phyloP scores from a whole-genome alignment of 2,797 vertebrate genomes.

The Danio albolineatus region DNA sequence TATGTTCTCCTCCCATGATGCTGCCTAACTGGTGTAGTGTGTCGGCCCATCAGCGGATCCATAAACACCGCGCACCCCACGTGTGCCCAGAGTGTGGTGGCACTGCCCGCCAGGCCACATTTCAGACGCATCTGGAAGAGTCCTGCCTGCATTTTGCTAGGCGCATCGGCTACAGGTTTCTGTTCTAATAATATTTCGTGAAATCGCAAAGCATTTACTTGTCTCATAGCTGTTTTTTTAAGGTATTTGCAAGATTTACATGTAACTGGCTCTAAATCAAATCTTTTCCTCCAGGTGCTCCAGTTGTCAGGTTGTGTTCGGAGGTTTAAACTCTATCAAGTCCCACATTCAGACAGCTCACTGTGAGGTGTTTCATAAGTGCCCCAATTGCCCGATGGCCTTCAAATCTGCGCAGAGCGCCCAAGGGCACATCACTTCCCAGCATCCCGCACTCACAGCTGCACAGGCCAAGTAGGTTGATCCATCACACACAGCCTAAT shows the following conservation, averaged over 20 bases:
- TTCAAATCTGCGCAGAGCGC: constrained; percentile 95
- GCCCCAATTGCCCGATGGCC: constrained; percentile 97
- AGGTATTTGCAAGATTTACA: not conserved
- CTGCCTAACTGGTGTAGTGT: constrained; percentile 92
- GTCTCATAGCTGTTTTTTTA: too few species aligned
- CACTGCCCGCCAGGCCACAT: constrained; percentile 83
- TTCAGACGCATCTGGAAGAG: constrained; percentile 87
- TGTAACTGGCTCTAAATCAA: too few species aligned
- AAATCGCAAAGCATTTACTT: not conserved
- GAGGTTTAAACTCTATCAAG: constrained; percentile 94
- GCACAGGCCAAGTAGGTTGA: constrained; percentile 87
- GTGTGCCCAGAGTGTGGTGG: constrained; percentile 94
- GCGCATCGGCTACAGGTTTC: constrained; percentile 93
- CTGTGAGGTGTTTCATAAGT: constrained; percentile 97
- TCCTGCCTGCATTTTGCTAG: constrained; percentile 93
- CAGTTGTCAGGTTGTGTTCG: constrained; percentile 94
- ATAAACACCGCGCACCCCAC: constrained; percentile 86
- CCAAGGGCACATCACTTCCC: constrained; percentile 89
- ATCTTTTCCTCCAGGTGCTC: constrained; percentile 83
- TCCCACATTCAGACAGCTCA: constrained; percentile 96
- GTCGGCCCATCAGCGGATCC: constrained; percentile 90
- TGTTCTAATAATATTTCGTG: not conserved
- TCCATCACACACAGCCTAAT: not conserved
- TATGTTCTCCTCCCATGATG: constrained; percentile 91
- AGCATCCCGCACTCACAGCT: constrained; percentile 87